Conservation (phyloP, 1,140 invertebrate species). For the Philotrypesis tridentata region DNA sequence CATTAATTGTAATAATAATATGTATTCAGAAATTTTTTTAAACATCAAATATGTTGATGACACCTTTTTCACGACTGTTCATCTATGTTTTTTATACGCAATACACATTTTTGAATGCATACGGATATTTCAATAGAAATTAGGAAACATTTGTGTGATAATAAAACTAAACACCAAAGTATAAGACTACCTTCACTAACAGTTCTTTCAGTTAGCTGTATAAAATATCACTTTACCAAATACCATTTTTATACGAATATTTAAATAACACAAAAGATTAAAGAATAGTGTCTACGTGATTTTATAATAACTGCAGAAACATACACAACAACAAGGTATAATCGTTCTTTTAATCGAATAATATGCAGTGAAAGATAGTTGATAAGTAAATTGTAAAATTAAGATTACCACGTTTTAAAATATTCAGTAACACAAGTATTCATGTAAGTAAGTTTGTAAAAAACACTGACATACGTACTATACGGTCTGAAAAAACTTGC, state of each 20-base stretch:
- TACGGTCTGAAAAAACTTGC: not conserved
- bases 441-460: not conserved
- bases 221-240: not conserved
- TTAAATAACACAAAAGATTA: not conserved
- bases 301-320: not conserved
- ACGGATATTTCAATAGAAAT: constrained; percentile 13
- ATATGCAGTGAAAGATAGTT: not conserved
- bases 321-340: not conserved
- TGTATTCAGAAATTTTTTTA: not conserved
- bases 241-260: not conserved
- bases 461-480: not conserved
- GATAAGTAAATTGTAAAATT: not conserved
- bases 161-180: constrained; percentile 35
- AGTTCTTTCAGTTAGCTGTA: constrained; percentile 18
- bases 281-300: not conserved
- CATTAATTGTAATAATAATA: not conserved
- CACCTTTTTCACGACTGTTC: not conserved
- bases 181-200: constrained; percentile 9
- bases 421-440: not conserved
- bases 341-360: not conserved
- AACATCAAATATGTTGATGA: not conserved
- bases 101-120: not conserved
- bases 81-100: not conserved
- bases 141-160: constrained; percentile 32
- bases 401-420: not conserved